phyloP scores from a whole-genome alignment of 1,140 invertebrate species.

The Drosophila auraria region DNA sequence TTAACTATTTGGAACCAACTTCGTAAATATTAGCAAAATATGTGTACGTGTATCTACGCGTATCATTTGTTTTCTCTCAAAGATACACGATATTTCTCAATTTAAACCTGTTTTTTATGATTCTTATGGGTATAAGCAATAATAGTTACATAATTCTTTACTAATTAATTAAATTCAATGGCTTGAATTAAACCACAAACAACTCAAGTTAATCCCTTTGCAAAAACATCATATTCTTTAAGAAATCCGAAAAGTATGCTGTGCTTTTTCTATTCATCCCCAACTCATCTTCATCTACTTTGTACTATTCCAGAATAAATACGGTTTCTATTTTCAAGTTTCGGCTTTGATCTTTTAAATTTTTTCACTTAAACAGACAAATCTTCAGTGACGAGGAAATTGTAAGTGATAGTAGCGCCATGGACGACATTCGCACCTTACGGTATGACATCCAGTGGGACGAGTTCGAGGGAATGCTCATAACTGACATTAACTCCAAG shows the following conservation, averaged over 20 bases:
- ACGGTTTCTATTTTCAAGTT: background rate
- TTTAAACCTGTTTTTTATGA: too few species aligned
- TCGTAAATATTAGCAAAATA: too few species aligned
- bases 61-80: too few species aligned
- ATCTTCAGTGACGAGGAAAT: conserved; percentile 29
- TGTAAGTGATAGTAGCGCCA: conserved; percentile 4
- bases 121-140: too few species aligned
- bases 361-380: conserved; percentile 1
- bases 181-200: too few species aligned
- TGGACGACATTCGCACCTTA: conserved; percentile 51
- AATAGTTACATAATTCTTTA: too few species aligned
- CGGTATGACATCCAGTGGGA: conserved; percentile 62
- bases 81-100: too few species aligned
- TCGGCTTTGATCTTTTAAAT: background rate
- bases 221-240: background rate
- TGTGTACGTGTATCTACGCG: too few species aligned
- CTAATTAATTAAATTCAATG: too few species aligned
- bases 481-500: conserved; percentile 68
- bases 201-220: background rate
- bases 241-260: conserved; percentile 35
- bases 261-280: background rate
- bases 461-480: conserved; percentile 38
- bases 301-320: background rate
- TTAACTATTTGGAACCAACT: too few species aligned
- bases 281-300: background rate